These are phyloP conservation scores for Diadumene lineata DNA, from an alignment of 92 coral and sea anemone genomes.

Conservation along the genomic window DNA sequence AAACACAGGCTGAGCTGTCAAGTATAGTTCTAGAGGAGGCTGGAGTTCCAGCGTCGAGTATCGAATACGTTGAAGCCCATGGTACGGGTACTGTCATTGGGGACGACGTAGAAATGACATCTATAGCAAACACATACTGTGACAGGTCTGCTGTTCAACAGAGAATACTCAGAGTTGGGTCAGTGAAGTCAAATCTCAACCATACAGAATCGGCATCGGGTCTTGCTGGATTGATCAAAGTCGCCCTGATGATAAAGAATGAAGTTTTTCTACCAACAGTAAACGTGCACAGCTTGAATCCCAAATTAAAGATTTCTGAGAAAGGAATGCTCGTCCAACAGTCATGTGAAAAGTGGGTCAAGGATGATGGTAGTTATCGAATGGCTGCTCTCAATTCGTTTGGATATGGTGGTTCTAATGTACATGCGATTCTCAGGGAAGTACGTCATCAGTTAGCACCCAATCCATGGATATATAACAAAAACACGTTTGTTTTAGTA, in stretches of 20 bases:
- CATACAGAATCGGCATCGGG: constrained; percentile 88
- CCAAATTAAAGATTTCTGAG: constrained; percentile 63
- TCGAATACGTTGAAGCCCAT: constrained; percentile 80
- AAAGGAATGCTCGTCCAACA: constrained; percentile 71
- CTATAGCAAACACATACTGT: constrained; percentile 67
- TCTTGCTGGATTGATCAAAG: constrained; percentile 77
- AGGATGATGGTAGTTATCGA: constrained; percentile 50
- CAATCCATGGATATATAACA: not conserved
- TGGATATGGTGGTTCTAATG: constrained; percentile 91
- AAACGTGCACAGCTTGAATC: constrained; percentile 54
- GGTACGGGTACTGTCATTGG: constrained; percentile 91
- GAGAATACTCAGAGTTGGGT: constrained; percentile 65
- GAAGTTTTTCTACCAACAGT: constrained; percentile 65
- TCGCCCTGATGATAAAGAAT: constrained; percentile 67
- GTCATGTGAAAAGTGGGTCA: constrained; percentile 54
- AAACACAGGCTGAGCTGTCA: constrained; percentile 63
- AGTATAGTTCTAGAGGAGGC: constrained; percentile 56
- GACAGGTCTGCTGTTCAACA: constrained; percentile 14
- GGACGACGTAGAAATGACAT: constrained; percentile 75
- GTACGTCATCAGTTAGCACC: constrained; percentile 1
- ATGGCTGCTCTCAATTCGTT: constrained; percentile 78
- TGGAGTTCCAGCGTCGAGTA: constrained; percentile 48
- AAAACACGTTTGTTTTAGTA: constrained; percentile 26
- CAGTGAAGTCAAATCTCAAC: constrained; percentile 85
- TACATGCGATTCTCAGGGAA: constrained; percentile 69